phyloP scores from a whole-genome alignment of 1,140 invertebrate genomes.

The Drosophila jambulina region DNA sequence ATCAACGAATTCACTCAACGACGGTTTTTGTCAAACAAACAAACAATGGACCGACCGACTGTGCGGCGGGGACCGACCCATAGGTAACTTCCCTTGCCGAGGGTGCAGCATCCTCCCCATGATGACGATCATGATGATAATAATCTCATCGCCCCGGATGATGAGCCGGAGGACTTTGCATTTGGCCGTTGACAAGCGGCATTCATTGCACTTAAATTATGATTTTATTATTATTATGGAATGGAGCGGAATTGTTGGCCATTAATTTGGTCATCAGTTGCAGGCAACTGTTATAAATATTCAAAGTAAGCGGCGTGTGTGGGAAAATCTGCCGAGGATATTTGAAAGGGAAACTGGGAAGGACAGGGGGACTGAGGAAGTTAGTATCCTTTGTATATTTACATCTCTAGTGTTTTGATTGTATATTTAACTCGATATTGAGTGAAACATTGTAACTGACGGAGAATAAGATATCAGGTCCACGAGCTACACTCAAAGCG shows the following conservation, averaged over 20 bases:
- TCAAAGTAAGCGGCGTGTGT: slow-evolving; percentile 36
- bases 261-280: slow-evolving; percentile 78
- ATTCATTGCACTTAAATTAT: slow-evolving; percentile 82
- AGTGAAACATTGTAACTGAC: background rate
- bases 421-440: background rate
- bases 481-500: slow-evolving; percentile 19
- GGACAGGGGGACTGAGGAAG: background rate
- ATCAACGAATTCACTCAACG: slow-evolving; percentile 77
- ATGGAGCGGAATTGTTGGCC: slow-evolving; percentile 53
- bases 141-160: slow-evolving; percentile 32
- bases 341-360: slow-evolving; percentile 4
- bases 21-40: slow-evolving; percentile 80
- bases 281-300: slow-evolving; percentile 75
- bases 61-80: slow-evolving; percentile 34
- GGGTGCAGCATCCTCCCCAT: slow-evolving; percentile 59
- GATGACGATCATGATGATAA: slow-evolving; percentile 44
- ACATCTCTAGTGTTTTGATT: background rate
- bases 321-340: slow-evolving; percentile 37
- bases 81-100: slow-evolving; percentile 68
- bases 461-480: too few relatives aligned
- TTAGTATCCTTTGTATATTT: too few relatives aligned
- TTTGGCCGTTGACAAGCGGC: slow-evolving; percentile 74
- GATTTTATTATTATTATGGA: slow-evolving; percentile 79
- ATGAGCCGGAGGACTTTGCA: slow-evolving; percentile 60
- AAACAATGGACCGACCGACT: slow-evolving; percentile 70